Percentiles rank a stretch among this genome's conserved stretches.
These are phyloP conservation scores for Synergus laeviventris DNA, from an alignment of 2,888 invertebrate species.

Conservation along the genomic window DNA sequence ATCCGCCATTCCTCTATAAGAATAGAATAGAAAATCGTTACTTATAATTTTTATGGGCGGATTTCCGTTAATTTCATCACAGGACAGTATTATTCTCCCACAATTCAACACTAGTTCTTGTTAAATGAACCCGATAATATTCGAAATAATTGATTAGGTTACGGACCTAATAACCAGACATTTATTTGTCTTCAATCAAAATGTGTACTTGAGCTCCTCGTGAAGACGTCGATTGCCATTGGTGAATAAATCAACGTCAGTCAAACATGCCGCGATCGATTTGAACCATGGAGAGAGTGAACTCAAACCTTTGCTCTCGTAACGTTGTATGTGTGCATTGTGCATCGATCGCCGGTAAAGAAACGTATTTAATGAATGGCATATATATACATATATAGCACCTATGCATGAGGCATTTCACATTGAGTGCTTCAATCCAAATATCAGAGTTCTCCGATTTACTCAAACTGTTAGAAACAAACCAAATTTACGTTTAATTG, in stretches of 20 bases:
- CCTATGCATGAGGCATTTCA: background rate
- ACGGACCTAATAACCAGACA: slow-evolving; percentile 24
- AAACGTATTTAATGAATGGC: background rate
- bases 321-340: slow-evolving; percentile 28
- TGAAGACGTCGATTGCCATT: slow-evolving; percentile 18
- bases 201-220: slow-evolving; percentile 29
- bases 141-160: slow-evolving; percentile 13
- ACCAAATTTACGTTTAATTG: too few relatives aligned
- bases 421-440: background rate
- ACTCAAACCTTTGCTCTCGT: slow-evolving; percentile 23
- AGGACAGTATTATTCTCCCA: too few relatives aligned
- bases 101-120: too few relatives aligned
- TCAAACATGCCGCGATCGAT: slow-evolving; percentile 30
- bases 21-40: too few relatives aligned
- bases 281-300: slow-evolving; percentile 24
- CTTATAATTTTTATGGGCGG: too few relatives aligned
- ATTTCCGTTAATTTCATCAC: too few relatives aligned
- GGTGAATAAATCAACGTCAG: slow-evolving; percentile 38
- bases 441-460: background rate
- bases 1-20: too few relatives aligned
- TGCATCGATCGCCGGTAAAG: slow-evolving; percentile 25
- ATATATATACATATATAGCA: too few relatives aligned
- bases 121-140: too few relatives aligned
- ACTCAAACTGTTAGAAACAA: background rate
- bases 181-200: slow-evolving; percentile 37